These are phyloP conservation scores for Ivindomyrus marchei DNA, from an alignment of 2,113 vertebrate species.

Conservation along the genomic window DNA sequence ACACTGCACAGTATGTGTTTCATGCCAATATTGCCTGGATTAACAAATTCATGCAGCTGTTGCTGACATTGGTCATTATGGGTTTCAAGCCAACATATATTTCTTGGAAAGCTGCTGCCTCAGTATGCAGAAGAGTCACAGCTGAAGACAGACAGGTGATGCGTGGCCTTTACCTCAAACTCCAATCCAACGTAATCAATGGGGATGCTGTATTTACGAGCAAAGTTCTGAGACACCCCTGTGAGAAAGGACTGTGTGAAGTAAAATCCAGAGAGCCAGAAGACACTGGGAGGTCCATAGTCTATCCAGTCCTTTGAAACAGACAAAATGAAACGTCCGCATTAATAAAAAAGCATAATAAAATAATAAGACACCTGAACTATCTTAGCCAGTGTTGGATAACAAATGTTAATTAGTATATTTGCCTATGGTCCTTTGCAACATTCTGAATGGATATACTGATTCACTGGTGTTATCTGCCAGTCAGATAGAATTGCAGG, in stretches of 20 bases:
- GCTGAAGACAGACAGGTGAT: not conserved
- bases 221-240: constrained; percentile 84
- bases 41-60: no score
- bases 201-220: constrained; percentile 81
- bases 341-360: not conserved
- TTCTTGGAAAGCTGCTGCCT: not conserved
- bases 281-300: constrained; percentile 68
- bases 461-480: not conserved
- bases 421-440: not conserved
- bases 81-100: not conserved
- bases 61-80: not conserved
- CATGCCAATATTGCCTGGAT: not conserved
- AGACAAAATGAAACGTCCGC: not conserved
- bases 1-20: not conserved
- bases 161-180: constrained; percentile 69
- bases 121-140: not conserved
- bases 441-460: not conserved
- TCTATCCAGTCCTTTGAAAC: constrained; percentile 76
- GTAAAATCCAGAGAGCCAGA: constrained; percentile 93
- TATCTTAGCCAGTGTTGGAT: no score
- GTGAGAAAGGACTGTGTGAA: constrained; percentile 92
- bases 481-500: not conserved
- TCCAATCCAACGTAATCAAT: constrained; percentile 85
- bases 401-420: not conserved
- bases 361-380: not conserved